These are phyloP conservation scores for Apogon talboti DNA, from an alignment of 2,797 vertebrate genomes.

Conservation along the genomic window DNA sequence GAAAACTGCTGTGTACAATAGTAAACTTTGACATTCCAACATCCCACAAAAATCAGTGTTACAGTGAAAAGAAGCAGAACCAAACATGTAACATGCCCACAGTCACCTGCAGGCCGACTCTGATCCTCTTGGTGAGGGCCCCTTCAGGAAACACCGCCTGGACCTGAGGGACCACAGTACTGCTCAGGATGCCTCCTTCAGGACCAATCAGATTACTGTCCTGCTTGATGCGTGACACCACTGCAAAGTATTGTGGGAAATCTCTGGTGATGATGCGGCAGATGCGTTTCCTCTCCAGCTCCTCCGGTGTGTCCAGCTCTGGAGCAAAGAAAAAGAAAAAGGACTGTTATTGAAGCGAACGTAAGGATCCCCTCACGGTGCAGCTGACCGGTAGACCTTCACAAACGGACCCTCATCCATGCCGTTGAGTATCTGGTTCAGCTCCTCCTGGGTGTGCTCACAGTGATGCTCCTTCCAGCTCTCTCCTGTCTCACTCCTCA, in stretches of 20 bases:
- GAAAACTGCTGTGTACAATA: too few relatives aligned
- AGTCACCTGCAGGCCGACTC: constrained; percentile 96
- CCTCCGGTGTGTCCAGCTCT: constrained; percentile 94
- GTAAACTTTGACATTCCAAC: too few relatives aligned
- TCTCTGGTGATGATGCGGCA: constrained; percentile 97
- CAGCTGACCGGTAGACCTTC: not conserved
- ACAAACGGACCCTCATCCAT: constrained; percentile 93
- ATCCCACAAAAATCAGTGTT: too few relatives aligned
- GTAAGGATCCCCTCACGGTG: not conserved
- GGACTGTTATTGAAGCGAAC: not conserved
- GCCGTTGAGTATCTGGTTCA: constrained; percentile 97
- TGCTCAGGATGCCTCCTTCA: constrained; percentile 95
- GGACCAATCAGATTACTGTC: constrained; percentile 97
- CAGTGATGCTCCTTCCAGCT: constrained; percentile 99
- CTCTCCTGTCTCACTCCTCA: constrained; percentile 97
- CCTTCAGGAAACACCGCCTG: constrained; percentile 98
- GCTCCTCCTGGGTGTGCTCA: constrained; percentile 94
- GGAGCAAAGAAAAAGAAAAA: not conserved
- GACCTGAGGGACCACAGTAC: constrained; percentile 95
- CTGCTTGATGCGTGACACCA: constrained; percentile 96
- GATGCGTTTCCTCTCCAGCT: constrained; percentile 94
- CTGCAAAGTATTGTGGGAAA: constrained; percentile 98
- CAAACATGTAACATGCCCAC: not conserved
- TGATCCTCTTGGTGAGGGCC: constrained; percentile 95
- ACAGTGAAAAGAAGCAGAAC: not conserved